These are phyloP conservation scores for Axis porcinus DNA, from an alignment of 2,113 vertebrate species.

Conservation along the genomic window DNA sequence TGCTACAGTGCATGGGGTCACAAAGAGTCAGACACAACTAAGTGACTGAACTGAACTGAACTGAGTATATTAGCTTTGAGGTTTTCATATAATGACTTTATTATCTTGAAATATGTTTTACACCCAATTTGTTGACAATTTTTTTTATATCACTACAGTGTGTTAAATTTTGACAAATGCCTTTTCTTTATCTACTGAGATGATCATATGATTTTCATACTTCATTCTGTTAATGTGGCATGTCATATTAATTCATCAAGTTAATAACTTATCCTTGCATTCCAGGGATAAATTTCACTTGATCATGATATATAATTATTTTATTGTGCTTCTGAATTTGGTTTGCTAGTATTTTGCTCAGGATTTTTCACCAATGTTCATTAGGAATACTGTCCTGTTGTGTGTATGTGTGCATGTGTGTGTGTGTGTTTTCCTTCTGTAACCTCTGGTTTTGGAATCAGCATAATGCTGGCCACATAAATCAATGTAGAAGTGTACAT, in stretches of 20 bases:
- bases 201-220: not conserved
- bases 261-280: not conserved
- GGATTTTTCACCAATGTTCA: not conserved
- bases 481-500: not conserved
- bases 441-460: not conserved
- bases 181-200: not conserved
- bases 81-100: not conserved
- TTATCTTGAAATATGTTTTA: not conserved
- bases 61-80: not conserved
- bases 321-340: not conserved
- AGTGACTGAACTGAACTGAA: not conserved
- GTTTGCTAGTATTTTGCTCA: not conserved
- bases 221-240: not conserved
- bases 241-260: not conserved
- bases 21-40: not conserved
- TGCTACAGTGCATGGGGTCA: not conserved
- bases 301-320: not conserved
- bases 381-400: not conserved
- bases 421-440: not conserved
- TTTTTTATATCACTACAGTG: not conserved
- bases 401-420: no score
- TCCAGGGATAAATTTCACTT: not conserved
- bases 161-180: not conserved
- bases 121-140: not conserved
- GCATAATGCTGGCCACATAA: not conserved